Evolutionary conservation across 2,797 vertebrate species (phyloP).

Genomic region (Protosalanx chinensis): DNA sequence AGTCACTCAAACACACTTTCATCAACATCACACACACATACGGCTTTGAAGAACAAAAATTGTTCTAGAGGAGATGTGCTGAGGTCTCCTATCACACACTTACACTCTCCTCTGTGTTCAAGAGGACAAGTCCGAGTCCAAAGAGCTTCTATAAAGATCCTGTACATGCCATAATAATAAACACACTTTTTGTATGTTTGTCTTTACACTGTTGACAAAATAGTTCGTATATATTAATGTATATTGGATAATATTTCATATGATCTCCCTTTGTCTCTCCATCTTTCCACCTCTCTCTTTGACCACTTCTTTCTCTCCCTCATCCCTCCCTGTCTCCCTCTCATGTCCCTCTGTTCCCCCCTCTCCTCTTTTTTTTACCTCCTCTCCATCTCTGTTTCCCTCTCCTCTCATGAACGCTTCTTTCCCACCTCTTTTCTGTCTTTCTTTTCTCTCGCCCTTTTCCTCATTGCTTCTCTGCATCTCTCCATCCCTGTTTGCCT

Average conservation of each 20-base stretch:
- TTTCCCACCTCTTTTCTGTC: background rate
- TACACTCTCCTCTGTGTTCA: conserved; percentile 10
- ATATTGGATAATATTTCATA: background rate
- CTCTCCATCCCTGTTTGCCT: conserved; percentile 4
- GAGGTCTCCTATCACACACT: conserved; percentile 11
- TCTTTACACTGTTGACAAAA: background rate
- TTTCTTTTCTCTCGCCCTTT: conserved; percentile 19
- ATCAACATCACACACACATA: conserved; percentile 7
- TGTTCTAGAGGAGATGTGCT: background rate
- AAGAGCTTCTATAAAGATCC: background rate
- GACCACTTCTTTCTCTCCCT: background rate
- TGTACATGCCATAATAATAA: background rate
- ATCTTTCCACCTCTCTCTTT: background rate
- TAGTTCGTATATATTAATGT: no score
- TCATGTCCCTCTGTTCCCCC: background rate
- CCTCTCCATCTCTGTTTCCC: conserved; percentile 14
- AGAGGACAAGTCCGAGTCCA: background rate
- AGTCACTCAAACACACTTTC: conserved; percentile 30
- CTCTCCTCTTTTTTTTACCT: background rate
- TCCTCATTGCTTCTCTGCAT: conserved; percentile 4
- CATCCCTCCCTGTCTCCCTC: background rate
- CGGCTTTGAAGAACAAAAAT: conserved; percentile 14
- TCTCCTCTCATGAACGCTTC: no score
- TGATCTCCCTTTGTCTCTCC: background rate
- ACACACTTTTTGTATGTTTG: background rate